Base-by-base conservation (phyloP, 2,888 invertebrate species). In the Crocallis elinguaria region DNA sequence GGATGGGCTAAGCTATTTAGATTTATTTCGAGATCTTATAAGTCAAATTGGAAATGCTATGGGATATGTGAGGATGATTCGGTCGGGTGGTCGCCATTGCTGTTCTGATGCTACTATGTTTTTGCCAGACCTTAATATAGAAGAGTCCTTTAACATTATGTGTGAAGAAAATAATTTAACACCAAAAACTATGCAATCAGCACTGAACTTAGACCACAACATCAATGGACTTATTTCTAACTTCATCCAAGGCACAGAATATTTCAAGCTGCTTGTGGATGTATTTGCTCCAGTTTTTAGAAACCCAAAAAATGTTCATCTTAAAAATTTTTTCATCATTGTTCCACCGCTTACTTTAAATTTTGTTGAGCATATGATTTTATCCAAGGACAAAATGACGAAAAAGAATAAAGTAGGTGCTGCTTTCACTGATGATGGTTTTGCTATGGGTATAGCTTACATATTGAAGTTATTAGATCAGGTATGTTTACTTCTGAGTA, bases 341-440 rank as follows among this genome's bases (percentile, higher is more conserved):
- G 93, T 99, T 32, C 99, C 99, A 16, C 96, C 99, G 0, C 83
- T 99, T 69, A 98, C 98, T 0, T 93, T 99, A 52, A 99, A 98
- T 85, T 99, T 96, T 86, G 95, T 99, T 14, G 98, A 99, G 74
- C 95, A 99, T 80, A 96, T 98, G 68, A 94, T 99, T 58, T 94
- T 95, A 36, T 96, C 96, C 60, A 98, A 98, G 79, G 98, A 99
- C 73, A 96, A 97, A 82, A 94, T 99, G 85, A 95, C 94, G 57
- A 98, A 98, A 79, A 98, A 97, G 78, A 96, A 96, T 77, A 96
- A 96, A 87, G 92, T 93, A 9, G 97, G 96, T 9, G 96, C 97
- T 39, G 95, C 97, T 0, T 98, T 99, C 78, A 98, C 98, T 8
- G 99, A 99, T 84, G 99, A 99, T 85, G 99, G 99, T 9, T 99